A percentile compares a stretch with the other conserved stretches of the same genome.
These are phyloP conservation scores for Nemotelus nigrinus DNA, from an alignment of 2,888 invertebrate species.

Conservation along the genomic window DNA sequence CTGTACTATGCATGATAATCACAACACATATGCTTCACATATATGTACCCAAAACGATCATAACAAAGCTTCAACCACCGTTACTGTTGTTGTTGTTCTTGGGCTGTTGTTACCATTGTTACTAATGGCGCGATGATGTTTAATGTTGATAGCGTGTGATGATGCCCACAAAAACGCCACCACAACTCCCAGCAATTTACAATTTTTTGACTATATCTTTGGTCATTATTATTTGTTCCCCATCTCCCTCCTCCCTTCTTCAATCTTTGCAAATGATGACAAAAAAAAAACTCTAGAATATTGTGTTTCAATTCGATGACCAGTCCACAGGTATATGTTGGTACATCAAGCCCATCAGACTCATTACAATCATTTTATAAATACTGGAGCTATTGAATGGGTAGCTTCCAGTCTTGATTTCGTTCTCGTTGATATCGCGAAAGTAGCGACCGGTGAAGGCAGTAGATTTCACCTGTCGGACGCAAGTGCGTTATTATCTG, in stretches of 20 bases:
- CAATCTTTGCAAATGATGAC: too few relatives aligned
- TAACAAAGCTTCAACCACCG: slow-evolving; percentile 14
- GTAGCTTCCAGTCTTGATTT: slow-evolving; percentile 35
- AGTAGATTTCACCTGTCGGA: slow-evolving; percentile 1
- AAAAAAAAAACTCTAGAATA: slow-evolving; percentile 1
- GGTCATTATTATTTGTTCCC: not conserved
- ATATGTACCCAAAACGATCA: slow-evolving; percentile 4
- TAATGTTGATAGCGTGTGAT: slow-evolving; percentile 16
- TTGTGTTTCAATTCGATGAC: slow-evolving; percentile 1
- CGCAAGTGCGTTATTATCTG: too few relatives aligned
- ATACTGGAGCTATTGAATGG: slow-evolving; percentile 12
- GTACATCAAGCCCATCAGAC: slow-evolving; percentile 2
- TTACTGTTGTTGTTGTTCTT: not conserved
- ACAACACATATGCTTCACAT: slow-evolving; percentile 18
- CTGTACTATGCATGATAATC: not conserved
- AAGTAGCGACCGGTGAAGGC: not conserved
- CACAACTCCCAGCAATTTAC: slow-evolving; percentile 13
- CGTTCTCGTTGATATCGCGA: slow-evolving; percentile 26
- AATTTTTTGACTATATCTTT: not conserved
- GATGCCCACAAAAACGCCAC: slow-evolving; percentile 34
- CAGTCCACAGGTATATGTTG: not conserved
- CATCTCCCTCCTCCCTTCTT: not conserved
- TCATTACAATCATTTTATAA: slow-evolving; percentile 35
- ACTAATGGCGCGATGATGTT: slow-evolving; percentile 28
- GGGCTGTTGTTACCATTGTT: slow-evolving; percentile 24